These are phyloP conservation scores for Pitta sordida DNA, from an alignment of 2,113 vertebrate species.

Conservation along the genomic window DNA sequence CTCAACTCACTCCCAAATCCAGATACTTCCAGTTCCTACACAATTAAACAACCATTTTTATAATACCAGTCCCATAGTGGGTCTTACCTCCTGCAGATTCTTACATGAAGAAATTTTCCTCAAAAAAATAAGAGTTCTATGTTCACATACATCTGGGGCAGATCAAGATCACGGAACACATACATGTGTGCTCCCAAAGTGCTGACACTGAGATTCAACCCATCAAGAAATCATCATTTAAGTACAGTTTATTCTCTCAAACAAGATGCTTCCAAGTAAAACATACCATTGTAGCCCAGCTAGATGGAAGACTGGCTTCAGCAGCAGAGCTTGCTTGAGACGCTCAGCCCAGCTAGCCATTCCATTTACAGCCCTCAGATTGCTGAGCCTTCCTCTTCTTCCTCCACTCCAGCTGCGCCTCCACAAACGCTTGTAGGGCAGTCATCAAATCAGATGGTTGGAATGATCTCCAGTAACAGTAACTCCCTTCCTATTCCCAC, in stretches of 20 bases:
- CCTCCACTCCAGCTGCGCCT: rapidly evolving
- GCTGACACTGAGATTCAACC: not conserved
- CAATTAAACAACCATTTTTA: constrained; percentile 1
- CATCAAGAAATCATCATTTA: not conserved
- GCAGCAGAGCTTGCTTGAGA: not conserved
- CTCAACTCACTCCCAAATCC: not conserved
- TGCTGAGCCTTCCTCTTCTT: not conserved
- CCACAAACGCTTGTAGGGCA: not conserved
- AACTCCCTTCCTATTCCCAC: not conserved
- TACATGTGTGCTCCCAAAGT: not conserved
- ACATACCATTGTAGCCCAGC: not conserved
- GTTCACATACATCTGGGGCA: not conserved
- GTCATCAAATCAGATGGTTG: not conserved
- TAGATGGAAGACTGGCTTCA: not conserved
- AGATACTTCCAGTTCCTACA: not conserved
- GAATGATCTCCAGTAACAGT: rapidly evolving
- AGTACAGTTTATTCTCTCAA: not conserved
- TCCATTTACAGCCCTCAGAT: not conserved
- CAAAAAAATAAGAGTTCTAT: not conserved
- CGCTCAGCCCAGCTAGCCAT: not conserved
- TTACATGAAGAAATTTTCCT: not conserved
- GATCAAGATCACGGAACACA: not conserved
- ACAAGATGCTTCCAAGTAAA: not conserved
- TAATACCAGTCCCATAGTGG: not conserved
- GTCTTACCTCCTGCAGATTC: constrained; percentile 28